Base-by-base conservation (phyloP, 1,140 invertebrate genomes). In the Halesus radiatus region DNA sequence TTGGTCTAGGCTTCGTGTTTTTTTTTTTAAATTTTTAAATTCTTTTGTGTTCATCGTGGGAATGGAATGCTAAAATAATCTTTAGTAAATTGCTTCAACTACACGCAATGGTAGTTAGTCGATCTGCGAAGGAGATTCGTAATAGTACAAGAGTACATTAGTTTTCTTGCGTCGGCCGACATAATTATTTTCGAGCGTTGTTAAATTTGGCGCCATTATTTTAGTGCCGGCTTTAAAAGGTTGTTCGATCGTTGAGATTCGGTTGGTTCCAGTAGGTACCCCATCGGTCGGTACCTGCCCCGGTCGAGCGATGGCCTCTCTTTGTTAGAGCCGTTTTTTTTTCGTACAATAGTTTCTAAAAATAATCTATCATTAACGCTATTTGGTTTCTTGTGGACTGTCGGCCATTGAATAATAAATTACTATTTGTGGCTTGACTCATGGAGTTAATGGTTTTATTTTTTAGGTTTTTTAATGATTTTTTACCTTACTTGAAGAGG, bases 31-130 rank as follows among this genome's bases (percentile, higher is more conserved):
- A n/a, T n/a, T n/a, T 58, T 37, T 58, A 29, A 20, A 75, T 75
- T 75, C 72, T 75, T 74, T 75, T 75, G 72, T 75, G 72, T 56
- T 54, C 26, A 75, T 75, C 72, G 72, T 75, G 72, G 72, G 72
- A 75, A 75, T 58, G 72, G 72, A 75, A 75, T 75, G 72, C 72
- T 75, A 20, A 58, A 75, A 75, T 75, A 75, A 58, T 75, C 72
- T 75, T 53, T 29, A 37, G 53, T 58, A 75, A 75, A 75, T 75
- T 75, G 72, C 54, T 56, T 75, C 26, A 56, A 56, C 53, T 75
- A 75, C 72, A 75, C 72, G 72, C 72, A 75, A 75, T 75, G 53
- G 53, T n/a, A 20, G 53, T 56, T 56, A n/a, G 45, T n/a, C 13
- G 29, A 26, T 7, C 62, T 29, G 22, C 23, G 62, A 45, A 45